A percentile compares a stretch with the other conserved stretches of the same genome.
These are phyloP conservation scores for Pseudeuparius sepicola DNA, from an alignment of 2,888 invertebrate genomes.

Conservation along the genomic window DNA sequence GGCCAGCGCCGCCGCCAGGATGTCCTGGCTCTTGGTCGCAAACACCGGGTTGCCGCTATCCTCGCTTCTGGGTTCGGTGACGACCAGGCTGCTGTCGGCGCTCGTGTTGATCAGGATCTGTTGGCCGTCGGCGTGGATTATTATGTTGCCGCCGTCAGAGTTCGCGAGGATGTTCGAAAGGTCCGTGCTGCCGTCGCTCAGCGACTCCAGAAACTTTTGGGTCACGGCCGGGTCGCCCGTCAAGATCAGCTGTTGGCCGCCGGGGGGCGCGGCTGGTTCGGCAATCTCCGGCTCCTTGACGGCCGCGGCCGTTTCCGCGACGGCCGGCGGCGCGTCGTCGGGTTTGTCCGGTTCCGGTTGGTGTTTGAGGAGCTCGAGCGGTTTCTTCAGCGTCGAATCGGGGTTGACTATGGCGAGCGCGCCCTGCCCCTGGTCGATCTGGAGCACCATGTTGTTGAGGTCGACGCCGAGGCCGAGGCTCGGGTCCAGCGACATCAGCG, in stretches of 20 bases:
- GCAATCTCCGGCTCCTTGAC: too few relatives aligned
- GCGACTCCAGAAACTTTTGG: constrained; percentile 38
- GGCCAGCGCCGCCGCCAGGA: constrained; percentile 64
- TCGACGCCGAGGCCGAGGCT: constrained; percentile 41
- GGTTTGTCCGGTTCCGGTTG: too few relatives aligned
- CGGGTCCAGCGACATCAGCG: constrained; percentile 48
- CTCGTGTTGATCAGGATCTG: constrained; percentile 39
- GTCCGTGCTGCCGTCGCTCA: constrained; percentile 38
- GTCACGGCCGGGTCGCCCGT: constrained; percentile 38
- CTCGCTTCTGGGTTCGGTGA: too few relatives aligned
- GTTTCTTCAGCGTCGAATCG: too few relatives aligned
- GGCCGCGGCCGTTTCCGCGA: too few relatives aligned
- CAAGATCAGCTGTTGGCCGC: constrained; percentile 36
- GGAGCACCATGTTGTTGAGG: constrained; percentile 44
- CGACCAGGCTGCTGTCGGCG: constrained; percentile 31
- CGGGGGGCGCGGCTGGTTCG: constrained; percentile 15
- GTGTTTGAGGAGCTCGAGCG: too few relatives aligned
- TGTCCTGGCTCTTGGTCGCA: constrained; percentile 49
- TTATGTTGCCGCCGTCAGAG: constrained; percentile 37
- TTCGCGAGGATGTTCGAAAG: constrained; percentile 36
- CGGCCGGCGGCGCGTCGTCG: too few relatives aligned
- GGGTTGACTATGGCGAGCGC: constrained; percentile 14
- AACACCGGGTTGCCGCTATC: constrained; percentile 32
- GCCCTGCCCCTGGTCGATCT: constrained; percentile 39
- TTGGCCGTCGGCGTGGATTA: constrained; percentile 40